Evolutionary conservation across 37 sponge, comb jelly and placozoan species (phyloP).

Genomic region (Corticium candelabrum): DNA sequence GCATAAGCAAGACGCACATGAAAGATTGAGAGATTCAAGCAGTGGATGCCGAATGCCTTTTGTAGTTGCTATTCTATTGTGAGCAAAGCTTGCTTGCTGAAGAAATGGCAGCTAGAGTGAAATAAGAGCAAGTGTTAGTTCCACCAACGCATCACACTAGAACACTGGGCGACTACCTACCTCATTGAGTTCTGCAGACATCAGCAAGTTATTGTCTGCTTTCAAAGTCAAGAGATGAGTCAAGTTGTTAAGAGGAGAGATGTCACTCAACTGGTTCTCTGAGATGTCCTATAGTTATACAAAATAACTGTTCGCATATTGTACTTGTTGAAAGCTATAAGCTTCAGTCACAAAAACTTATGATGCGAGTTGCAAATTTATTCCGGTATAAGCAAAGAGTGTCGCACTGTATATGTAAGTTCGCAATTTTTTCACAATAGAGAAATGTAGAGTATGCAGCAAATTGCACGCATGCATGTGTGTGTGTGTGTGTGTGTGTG

Average conservation of each 20-base stretch:
- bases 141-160: no score
- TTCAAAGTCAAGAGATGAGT: slow-evolving; percentile 70
- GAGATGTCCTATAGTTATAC: slow-evolving; percentile 61
- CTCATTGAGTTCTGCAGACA: slow-evolving; percentile 38
- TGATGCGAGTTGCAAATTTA: no score
- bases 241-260: slow-evolving; percentile 47
- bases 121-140: slow-evolving; percentile 3
- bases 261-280: slow-evolving; percentile 58
- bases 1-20: background rate
- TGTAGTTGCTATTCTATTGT: slow-evolving; percentile 59
- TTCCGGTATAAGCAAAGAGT: no score
- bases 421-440: no score
- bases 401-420: no score
- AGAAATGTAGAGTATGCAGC: no score
- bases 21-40: slow-evolving; percentile 58
- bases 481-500: no score
- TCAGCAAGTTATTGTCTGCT: slow-evolving; percentile 76
- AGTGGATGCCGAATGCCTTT: slow-evolving; percentile 72
- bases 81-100: slow-evolving; percentile 67
- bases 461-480: no score
- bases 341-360: no score
- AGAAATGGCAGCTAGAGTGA: slow-evolving; percentile 61
- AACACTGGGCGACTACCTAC: slow-evolving; percentile 6
- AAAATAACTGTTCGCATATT: no score
- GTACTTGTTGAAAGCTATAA: no score